phyloP scores from a whole-genome alignment of 1,140 invertebrate species.

The Dinothrombium tinctorium region DNA sequence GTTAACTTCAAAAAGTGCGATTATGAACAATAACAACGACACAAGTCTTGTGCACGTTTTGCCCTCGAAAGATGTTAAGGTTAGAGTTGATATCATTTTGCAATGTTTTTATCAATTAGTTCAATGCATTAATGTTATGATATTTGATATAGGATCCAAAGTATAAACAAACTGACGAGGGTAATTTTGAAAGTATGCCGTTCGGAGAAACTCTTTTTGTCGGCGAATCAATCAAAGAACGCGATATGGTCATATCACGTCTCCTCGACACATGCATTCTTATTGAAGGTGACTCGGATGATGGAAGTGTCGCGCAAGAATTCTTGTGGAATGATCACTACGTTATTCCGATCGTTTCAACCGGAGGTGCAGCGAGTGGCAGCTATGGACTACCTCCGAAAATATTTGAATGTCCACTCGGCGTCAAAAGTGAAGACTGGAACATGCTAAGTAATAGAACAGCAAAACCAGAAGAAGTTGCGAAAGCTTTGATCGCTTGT shows the following conservation, averaged over 20 bases:
- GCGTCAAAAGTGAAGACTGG: slow-evolving; percentile 19
- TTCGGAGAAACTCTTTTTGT: slow-evolving; percentile 21
- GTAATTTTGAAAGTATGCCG: slow-evolving; percentile 18
- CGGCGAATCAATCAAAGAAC: slow-evolving; percentile 20
- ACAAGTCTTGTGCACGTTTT: slow-evolving; percentile 16
- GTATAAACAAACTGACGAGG: slow-evolving; percentile 19
- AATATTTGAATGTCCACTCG: slow-evolving; percentile 20
- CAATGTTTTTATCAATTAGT: slow-evolving; percentile 7
- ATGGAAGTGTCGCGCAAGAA: slow-evolving; percentile 17
- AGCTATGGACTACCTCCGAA: slow-evolving; percentile 19
- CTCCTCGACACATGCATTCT: slow-evolving; percentile 21
- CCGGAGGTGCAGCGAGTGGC: slow-evolving; percentile 20
- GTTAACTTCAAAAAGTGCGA: not conserved
- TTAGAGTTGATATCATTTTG: slow-evolving; percentile 7
- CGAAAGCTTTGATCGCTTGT: slow-evolving; percentile 18
- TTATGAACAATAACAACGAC: not conserved
- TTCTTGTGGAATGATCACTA: slow-evolving; percentile 23
- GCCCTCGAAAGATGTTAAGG: slow-evolving; percentile 12
- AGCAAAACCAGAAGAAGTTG: slow-evolving; percentile 17
- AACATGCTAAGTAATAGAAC: slow-evolving; percentile 15
- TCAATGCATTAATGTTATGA: no score
- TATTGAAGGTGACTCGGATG: slow-evolving; percentile 19
- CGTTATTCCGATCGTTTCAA: slow-evolving; percentile 20
- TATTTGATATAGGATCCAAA: no score
- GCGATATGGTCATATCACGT: slow-evolving; percentile 20